Percentiles rank a stretch among this genome's conserved stretches.
These are phyloP conservation scores for Platerodrilus igneus DNA, from an alignment of 2,888 invertebrate genomes.

Conservation along the genomic window DNA sequence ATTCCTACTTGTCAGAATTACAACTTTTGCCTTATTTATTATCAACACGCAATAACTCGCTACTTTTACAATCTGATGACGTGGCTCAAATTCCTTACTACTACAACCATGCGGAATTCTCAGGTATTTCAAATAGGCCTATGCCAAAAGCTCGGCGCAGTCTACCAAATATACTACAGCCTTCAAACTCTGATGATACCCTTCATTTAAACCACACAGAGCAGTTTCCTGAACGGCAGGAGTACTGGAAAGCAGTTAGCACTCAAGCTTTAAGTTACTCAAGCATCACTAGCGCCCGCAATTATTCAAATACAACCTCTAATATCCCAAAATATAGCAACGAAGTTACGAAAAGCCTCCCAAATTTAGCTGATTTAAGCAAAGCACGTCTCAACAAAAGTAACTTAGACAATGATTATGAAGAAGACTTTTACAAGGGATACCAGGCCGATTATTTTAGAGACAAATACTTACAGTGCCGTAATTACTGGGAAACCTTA, in stretches of 20 bases:
- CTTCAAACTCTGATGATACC: background rate
- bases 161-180: constrained; percentile 2
- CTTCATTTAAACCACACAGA: background rate
- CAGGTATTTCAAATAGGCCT: no score
- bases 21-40: no score
- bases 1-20: no score
- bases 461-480: constrained; percentile 23
- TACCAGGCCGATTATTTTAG: constrained; percentile 15
- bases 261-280: constrained; percentile 5
- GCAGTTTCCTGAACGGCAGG: constrained; percentile 4
- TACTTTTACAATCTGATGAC: no score
- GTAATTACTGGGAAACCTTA: constrained; percentile 34
- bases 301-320: background rate
- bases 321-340: background rate
- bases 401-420: no score
- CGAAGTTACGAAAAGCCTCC: constrained; percentile 5
- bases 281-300: constrained; percentile 4
- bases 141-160: background rate
- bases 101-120: no score
- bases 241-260: constrained; percentile 6
- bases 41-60: no score
- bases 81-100: no score
- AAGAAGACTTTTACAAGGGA: constrained; percentile 16
- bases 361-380: constrained; percentile 9
- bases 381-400: no score